phyloP scores from a whole-genome alignment of 2,113 vertebrate species.

The Prionailurus bengalensis region DNA sequence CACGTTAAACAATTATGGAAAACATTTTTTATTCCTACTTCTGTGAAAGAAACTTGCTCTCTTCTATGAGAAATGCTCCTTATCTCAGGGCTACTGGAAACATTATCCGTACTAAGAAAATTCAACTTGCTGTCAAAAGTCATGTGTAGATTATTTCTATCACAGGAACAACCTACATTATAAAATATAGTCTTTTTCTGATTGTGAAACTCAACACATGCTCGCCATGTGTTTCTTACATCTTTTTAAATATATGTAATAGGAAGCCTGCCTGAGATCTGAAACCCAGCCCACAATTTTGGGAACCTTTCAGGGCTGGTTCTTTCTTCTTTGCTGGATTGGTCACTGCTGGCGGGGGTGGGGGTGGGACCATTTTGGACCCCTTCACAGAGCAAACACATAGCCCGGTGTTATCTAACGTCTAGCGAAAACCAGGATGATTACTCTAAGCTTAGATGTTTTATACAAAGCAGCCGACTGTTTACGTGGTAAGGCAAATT shows the following conservation, averaged over 20 bases:
- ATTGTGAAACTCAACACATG: conserved; percentile 45
- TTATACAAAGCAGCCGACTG: background rate
- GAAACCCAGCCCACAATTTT: background rate
- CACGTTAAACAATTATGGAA: background rate
- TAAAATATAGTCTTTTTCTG: background rate
- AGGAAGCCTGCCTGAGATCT: background rate
- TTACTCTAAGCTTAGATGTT: background rate
- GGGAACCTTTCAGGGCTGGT: background rate
- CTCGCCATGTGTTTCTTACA: background rate
- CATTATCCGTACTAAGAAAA: background rate
- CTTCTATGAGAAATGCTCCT: background rate
- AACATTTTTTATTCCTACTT: background rate
- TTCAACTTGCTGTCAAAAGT: background rate
- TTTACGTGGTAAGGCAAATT: background rate
- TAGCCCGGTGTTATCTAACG: background rate
- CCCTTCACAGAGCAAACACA: background rate
- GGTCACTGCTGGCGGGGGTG: background rate
- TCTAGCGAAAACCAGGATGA: background rate
- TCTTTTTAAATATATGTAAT: background rate
- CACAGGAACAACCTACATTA: background rate
- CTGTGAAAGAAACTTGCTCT: background rate
- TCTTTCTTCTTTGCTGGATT: background rate
- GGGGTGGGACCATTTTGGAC: no score
- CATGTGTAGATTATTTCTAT: background rate
- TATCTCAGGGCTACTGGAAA: background rate